Evolutionary conservation across 30 jellyfish, hydroid and myxozoan species (phyloP).

Genomic region (Aurelia sp.): DNA sequence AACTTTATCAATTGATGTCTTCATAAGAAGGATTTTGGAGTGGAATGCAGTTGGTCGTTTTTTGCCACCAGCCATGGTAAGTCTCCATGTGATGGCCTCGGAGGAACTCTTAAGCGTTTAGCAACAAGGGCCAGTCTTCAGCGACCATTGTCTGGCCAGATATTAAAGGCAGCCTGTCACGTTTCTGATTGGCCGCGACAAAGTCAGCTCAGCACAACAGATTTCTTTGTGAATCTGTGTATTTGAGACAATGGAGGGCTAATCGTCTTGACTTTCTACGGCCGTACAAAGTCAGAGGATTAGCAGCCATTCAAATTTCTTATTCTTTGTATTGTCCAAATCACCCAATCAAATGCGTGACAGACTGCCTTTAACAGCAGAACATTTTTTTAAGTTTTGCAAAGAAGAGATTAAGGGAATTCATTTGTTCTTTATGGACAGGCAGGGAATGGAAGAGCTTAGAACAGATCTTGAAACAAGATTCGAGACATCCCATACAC

Average conservation of each 20-base stretch:
- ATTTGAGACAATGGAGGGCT: too few relatives aligned
- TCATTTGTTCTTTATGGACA: constrained; percentile 1
- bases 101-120: constrained; percentile 32
- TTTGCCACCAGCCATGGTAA: constrained; percentile 20
- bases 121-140: constrained; percentile 79
- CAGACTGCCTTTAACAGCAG: constrained; percentile 59
- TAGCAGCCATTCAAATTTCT: too few relatives aligned
- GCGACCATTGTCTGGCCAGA: constrained; percentile 48
- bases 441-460: constrained; percentile 14
- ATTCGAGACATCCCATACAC: constrained; percentile 32
- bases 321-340: too few relatives aligned
- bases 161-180: too few relatives aligned
- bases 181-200: too few relatives aligned
- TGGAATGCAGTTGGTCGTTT: constrained; percentile 2
- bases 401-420: constrained; percentile 29
- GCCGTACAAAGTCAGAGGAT: too few relatives aligned
- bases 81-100: constrained; percentile 42
- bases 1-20: constrained; percentile 5
- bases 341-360: too few relatives aligned
- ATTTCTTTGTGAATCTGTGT: too few relatives aligned
- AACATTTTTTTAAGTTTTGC: constrained; percentile 28
- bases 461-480: constrained; percentile 41
- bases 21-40: constrained; percentile 9
- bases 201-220: too few relatives aligned
- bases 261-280: too few relatives aligned